Conservation (phyloP, 2,113 vertebrate genomes). For the Romanogobio albipinnatus region DNA sequence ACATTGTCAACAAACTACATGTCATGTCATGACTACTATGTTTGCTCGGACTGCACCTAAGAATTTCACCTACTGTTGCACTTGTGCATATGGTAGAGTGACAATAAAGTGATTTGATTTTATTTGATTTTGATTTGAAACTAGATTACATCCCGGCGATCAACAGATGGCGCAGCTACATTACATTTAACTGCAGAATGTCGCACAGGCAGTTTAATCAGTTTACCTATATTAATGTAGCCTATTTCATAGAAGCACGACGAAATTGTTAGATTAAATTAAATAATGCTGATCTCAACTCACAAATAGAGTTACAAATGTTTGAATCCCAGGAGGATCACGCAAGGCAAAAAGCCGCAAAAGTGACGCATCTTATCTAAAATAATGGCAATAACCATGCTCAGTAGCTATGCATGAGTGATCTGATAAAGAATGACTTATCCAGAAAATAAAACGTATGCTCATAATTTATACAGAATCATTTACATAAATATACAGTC, state of each 20-base stretch:
- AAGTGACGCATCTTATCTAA: not conserved
- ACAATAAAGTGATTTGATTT: no score
- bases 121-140: no score
- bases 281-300: not conserved
- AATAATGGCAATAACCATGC: not conserved
- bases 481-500: not conserved
- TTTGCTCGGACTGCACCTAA: no score
- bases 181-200: not conserved
- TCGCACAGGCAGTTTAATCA: not conserved
- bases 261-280: not conserved
- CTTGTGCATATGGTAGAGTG: no score
- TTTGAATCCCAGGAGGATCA: not conserved
- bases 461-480: not conserved
- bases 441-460: no score
- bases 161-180: slow-evolving; percentile 52
- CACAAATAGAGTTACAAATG: not conserved
- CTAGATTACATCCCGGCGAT: not conserved
- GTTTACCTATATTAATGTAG: not conserved
- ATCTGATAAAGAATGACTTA: not conserved
- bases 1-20: not conserved
- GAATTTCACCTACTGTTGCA: no score
- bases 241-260: not conserved
- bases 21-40: no score
- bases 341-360: not conserved
- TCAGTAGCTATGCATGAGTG: no score